Conservation (phyloP, 1,140 invertebrate genomes). For the Cataglyphis hispanica region DNA sequence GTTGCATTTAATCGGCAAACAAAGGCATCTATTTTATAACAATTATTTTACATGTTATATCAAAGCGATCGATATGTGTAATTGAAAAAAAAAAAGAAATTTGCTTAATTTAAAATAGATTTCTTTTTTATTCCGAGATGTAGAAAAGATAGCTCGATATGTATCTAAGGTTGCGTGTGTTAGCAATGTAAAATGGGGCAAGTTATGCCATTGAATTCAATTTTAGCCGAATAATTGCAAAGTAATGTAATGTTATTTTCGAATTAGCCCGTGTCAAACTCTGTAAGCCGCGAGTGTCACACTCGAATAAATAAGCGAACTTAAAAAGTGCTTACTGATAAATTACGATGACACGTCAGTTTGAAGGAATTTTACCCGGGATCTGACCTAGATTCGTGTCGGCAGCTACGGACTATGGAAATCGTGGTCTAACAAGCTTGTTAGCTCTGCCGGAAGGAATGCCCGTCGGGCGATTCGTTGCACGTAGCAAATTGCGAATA, state of each 20-base stretch:
- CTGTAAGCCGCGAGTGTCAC: not conserved
- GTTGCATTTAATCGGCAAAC: not conserved
- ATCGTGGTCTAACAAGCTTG: constrained; percentile 50
- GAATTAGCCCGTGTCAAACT: constrained; percentile 2
- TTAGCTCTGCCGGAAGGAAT: constrained; percentile 32
- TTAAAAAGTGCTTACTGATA: constrained; percentile 21
- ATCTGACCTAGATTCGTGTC: constrained; percentile 34
- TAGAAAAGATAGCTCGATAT: not conserved
- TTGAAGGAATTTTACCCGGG: constrained; percentile 34
- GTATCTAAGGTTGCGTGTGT: not conserved
- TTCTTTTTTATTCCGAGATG: not conserved
- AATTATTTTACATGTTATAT: not conserved
- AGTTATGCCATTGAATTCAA: not conserved
- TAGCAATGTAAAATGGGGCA: not conserved
- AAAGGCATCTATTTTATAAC: not conserved
- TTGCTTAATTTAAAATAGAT: not conserved
- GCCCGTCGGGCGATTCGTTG: not conserved
- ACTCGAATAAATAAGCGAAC: not conserved
- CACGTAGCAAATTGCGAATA: constrained; percentile 9
- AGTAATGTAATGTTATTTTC: not conserved
- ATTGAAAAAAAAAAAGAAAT: not conserved
- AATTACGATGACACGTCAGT: constrained; percentile 8
- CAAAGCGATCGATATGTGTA: not conserved
- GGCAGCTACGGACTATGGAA: constrained; percentile 43
- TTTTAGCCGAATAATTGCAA: not conserved